A percentile compares a stretch with the other conserved stretches of the same genome.
Evolutionary conservation across 2,888 invertebrate genomes (phyloP).

Genomic region (Seira sanloemensis): DNA sequence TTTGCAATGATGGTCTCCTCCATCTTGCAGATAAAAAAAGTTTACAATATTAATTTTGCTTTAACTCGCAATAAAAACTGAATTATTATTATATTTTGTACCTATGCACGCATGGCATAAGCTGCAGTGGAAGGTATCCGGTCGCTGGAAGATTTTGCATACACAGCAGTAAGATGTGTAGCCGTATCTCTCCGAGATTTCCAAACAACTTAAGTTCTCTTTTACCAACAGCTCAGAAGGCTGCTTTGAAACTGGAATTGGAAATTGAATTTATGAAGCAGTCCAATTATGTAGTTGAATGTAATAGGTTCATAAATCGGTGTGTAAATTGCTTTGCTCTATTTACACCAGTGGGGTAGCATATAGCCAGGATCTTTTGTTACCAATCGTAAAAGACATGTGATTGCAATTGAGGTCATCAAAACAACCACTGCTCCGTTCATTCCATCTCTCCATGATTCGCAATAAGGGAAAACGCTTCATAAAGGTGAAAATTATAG

Average conservation of each 20-base stretch:
- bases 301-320: background rate
- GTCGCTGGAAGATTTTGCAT: conserved; percentile 25
- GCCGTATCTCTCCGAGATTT: background rate
- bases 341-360: conserved; percentile 37
- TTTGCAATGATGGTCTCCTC: conserved; percentile 42
- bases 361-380: conserved; percentile 27
- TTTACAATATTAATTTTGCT: background rate
- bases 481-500: background rate
- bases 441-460: background rate
- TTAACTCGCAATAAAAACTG: background rate
- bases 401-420: background rate
- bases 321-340: background rate
- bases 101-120: conserved; percentile 33
- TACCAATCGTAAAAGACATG: background rate
- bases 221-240: background rate
- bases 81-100: conserved; percentile 1
- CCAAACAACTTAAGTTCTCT: background rate
- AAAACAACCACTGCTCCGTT: background rate
- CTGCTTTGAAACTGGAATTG: conserved; percentile 20
- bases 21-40: conserved; percentile 21
- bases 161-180: conserved; percentile 21
- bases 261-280: background rate
- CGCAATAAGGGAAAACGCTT: background rate
- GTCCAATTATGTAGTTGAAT: background rate
- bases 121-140: conserved; percentile 11